Conservation (phyloP, 2,797 vertebrate genomes). For the Balearica regulorum region DNA sequence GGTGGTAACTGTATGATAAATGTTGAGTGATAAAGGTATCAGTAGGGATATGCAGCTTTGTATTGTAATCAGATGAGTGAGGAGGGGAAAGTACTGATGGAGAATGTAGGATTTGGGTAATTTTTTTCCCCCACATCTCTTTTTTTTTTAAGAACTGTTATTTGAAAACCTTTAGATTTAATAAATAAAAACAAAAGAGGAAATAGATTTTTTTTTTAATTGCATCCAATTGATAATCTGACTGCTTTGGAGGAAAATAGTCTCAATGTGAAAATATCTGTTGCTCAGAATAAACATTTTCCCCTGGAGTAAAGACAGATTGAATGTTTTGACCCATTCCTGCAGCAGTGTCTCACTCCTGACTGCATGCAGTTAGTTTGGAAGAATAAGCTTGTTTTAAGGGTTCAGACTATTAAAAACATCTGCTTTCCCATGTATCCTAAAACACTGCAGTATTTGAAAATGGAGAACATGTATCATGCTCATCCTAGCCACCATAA, state of each 20-base stretch:
- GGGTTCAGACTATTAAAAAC: conserved; percentile 37
- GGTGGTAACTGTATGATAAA: neutral
- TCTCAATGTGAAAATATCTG: neutral
- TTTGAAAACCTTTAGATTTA: neutral
- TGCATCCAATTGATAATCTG: neutral
- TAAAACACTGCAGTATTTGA: neutral
- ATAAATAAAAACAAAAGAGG: neutral
- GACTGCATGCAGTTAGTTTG: neutral
- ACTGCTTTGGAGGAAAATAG: neutral
- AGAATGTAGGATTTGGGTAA: neutral
- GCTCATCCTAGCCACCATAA: neutral
- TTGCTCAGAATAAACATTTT: neutral
- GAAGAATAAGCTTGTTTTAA: conserved; percentile 23
- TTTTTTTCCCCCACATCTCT: neutral
- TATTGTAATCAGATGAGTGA: neutral
- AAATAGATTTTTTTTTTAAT: neutral
- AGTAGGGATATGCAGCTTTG: neutral
- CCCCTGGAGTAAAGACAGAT: neutral
- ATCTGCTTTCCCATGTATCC: conserved; percentile 50
- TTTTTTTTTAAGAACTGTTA: neutral
- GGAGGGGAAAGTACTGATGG: neutral
- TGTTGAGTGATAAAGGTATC: neutral
- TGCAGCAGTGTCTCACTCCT: neutral
- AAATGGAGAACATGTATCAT: neutral
- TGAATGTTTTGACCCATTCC: neutral